Evolutionary conservation across 2,113 vertebrate species (phyloP), one percentile per base, ranked within the genome.

Genomic region (Phalacrocorax brasilianus): DNA sequence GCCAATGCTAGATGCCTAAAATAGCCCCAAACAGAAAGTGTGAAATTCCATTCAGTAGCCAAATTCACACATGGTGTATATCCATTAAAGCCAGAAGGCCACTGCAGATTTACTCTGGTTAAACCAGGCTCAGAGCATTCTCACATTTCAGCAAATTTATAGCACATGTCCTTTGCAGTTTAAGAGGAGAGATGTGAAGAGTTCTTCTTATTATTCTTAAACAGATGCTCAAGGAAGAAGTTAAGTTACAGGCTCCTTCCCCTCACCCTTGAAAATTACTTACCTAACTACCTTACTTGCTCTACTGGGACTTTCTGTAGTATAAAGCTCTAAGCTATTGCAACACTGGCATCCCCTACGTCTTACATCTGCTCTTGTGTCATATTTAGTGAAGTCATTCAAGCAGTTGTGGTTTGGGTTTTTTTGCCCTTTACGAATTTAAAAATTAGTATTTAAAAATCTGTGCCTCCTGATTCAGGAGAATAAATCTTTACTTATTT

Each of bases 111-210:
- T 90, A 61, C 14, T 86, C 50, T 38, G 13, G 21, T n/a, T 91
- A 70, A 95, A 76, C 50, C 28, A 62, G 14, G 22, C 26, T 80
- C 14, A 3, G 45, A 83, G 30, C 89, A 62, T 80, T 94, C 55
- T 76, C 79, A 80, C 9, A 24, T 92, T 93, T 95, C 79, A 92
- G 24, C 18, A 93, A 85, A 95, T 86, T 77, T 85, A 62, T 70
- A 88, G 38, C 85, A 90, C 22, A 74, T 66, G 32, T 82, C 26
- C 6, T 65, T 45, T 72, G 14, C 32, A 42, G 19, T 85, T 91
- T 83, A 88, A 90, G 50, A 88, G 56, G 47, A 93, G 52, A 88
- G 23, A 91, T 44, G 35, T 78, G 49, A 78, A 78, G 18, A 0
- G 0, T 42, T 71, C 8, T 62, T 85, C 45, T 72, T 83, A 32